Percentiles rank a stretch among this genome's conserved stretches.
Evolutionary conservation across 2,797 vertebrate genomes (phyloP).

Genomic region (Lepidocolaptes lacrymiger): DNA sequence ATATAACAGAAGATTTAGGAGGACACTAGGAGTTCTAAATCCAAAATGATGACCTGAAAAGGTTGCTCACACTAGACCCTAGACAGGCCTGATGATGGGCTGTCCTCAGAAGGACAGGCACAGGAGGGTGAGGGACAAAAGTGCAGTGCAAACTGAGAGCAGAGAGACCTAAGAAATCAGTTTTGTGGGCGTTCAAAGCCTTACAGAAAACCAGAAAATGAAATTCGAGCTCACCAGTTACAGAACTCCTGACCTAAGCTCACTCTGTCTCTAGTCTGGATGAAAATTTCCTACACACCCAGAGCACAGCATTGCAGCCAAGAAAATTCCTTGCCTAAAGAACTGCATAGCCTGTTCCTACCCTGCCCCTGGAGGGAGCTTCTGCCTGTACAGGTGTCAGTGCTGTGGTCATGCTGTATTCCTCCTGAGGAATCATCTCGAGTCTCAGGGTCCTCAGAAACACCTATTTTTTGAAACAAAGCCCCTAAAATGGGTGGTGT

Average conservation of each 20-base stretch:
- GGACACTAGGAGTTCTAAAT: neutral
- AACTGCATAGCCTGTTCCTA: neutral
- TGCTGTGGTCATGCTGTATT: neutral
- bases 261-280: neutral
- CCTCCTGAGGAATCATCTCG: neutral
- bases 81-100: rapidly evolving
- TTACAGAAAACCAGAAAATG: neutral
- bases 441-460: neutral
- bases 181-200: neutral
- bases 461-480: neutral
- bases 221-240: neutral
- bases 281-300: neutral
- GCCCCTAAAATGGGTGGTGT: neutral
- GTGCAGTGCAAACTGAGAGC: neutral
- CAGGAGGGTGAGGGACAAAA: neutral
- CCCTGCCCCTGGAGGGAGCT: neutral
- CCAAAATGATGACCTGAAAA: neutral
- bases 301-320: neutral
- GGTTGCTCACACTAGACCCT: neutral
- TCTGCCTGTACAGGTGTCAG: neutral
- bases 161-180: neutral
- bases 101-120: neutral
- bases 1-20: neutral
- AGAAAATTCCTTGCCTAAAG: neutral
- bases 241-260: neutral